Percentiles rank a stretch among this genome's conserved stretches.
These are phyloP conservation scores for Podarcis cretensis DNA, from an alignment of 2,113 vertebrate genomes.

Conservation along the genomic window DNA sequence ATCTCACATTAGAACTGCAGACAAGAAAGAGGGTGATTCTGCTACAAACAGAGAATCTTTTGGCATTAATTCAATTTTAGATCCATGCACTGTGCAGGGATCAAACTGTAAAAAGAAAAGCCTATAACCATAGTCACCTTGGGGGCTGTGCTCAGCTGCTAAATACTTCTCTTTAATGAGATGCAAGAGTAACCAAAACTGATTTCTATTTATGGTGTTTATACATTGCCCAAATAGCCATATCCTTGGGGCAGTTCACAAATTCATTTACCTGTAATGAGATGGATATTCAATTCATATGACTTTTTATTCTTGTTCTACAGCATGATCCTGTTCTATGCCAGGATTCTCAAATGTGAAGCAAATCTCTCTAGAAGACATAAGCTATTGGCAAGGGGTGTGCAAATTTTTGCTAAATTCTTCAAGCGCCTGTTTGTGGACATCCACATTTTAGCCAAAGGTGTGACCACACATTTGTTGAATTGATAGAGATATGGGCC, in stretches of 20 bases:
- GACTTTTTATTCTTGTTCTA: slow-evolving; percentile 13
- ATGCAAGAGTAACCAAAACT: neutral
- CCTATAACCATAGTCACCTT: neutral
- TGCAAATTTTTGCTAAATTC: neutral
- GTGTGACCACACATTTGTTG: neutral
- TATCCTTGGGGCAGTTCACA: neutral
- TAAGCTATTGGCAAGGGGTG: neutral
- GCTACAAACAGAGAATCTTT: neutral
- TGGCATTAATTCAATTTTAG: slow-evolving; percentile 15
- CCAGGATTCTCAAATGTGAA: neutral
- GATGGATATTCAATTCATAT: neutral
- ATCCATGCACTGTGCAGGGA: neutral
- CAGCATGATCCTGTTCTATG: slow-evolving; percentile 6
- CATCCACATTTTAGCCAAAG: neutral
- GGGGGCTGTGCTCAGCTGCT: neutral
- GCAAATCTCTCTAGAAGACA: neutral
- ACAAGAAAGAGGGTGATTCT: neutral
- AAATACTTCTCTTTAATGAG: neutral
- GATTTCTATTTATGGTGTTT: neutral
- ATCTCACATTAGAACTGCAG: slow-evolving; percentile 10
- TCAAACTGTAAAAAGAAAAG: neutral
- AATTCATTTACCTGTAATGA: neutral
- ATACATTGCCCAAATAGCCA: neutral
- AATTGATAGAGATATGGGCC: neutral
- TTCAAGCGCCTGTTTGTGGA: neutral